Percentiles rank a stretch among this genome's conserved stretches.
Evolutionary conservation across 2,888 invertebrate genomes (phyloP).

Genomic region (Diloba caeruleocephala): DNA sequence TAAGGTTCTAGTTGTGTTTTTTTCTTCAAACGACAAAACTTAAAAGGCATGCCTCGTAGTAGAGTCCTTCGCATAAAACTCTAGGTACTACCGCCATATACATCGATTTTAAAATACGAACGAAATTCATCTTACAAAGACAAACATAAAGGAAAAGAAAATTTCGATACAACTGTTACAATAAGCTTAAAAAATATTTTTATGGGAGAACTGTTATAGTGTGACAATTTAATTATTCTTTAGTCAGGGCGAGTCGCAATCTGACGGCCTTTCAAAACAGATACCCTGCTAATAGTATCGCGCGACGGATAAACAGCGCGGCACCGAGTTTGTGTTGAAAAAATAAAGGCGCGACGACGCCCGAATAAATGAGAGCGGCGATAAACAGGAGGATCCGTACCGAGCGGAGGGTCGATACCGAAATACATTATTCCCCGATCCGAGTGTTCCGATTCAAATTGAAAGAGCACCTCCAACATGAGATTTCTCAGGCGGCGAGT

Average conservation of each 20-base stretch:
- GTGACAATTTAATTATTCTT: slow-evolving; percentile 83
- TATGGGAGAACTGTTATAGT: slow-evolving; percentile 64
- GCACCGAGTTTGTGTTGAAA: slow-evolving; percentile 84
- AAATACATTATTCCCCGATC: slow-evolving; percentile 89
- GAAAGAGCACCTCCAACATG: slow-evolving; percentile 89
- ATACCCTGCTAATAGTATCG: slow-evolving; percentile 83
- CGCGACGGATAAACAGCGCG: slow-evolving; percentile 82
- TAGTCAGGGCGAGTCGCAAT: slow-evolving; percentile 76
- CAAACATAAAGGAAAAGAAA: not conserved
- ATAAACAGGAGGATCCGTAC: slow-evolving; percentile 88
- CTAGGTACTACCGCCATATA: not conserved
- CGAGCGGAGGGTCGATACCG: slow-evolving; percentile 87
- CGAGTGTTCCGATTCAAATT: slow-evolving; percentile 89
- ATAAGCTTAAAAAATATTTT: slow-evolving; percentile 48
- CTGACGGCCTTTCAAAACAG: slow-evolving; percentile 83
- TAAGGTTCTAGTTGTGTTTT: too few relatives aligned
- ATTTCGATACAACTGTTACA: not conserved
- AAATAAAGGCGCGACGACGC: slow-evolving; percentile 88
- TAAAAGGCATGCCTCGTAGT: too few relatives aligned
- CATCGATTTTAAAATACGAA: not conserved
- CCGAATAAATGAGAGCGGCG: slow-evolving; percentile 88
- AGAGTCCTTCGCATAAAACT: too few relatives aligned
- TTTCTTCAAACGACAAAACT: too few relatives aligned
- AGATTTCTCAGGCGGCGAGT: slow-evolving; percentile 89
- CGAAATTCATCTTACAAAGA: not conserved